phyloP scores from a whole-genome alignment of 2,888 invertebrate species.

The Melanostoma scalare region DNA sequence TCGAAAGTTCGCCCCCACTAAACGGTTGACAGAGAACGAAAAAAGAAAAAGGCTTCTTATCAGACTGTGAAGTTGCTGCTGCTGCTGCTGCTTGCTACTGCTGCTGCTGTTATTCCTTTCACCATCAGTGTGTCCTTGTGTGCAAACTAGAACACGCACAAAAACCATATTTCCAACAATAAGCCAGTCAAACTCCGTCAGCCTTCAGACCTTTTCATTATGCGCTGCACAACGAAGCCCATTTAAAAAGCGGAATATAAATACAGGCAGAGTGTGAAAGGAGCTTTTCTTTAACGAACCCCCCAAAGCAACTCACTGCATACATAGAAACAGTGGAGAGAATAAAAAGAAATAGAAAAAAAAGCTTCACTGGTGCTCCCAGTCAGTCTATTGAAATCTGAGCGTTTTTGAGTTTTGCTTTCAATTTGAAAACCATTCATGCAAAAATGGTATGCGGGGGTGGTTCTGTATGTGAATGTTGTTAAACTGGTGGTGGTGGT shows the following conservation, averaged over 20 bases:
- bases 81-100: too few species aligned
- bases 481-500: not conserved
- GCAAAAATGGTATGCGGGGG: conserved; percentile 23
- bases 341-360: conserved; percentile 6
- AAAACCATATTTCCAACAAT: conserved; percentile 67
- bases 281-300: conserved; percentile 47
- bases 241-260: conserved; percentile 53
- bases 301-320: not conserved
- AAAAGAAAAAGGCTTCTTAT: conserved; percentile 56
- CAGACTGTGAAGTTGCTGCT: conserved; percentile 29
- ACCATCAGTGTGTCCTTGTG: conserved; percentile 41
- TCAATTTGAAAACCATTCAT: conserved; percentile 56
- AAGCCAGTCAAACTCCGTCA: conserved; percentile 68
- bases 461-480: not conserved
- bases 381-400: conserved; percentile 48
- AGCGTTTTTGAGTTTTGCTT: conserved; percentile 63
- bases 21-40: conserved; percentile 11
- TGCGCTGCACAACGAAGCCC: conserved; percentile 51
- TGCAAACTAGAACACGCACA: conserved; percentile 69
- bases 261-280: conserved; percentile 43
- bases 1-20: conserved; percentile 46
- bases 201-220: conserved; percentile 43
- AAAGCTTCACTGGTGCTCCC: conserved; percentile 44
- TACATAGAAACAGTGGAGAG: not conserved
- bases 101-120: too few species aligned